Conservation (phyloP, 2,113 vertebrate genomes). For the Numenius arquata region DNA sequence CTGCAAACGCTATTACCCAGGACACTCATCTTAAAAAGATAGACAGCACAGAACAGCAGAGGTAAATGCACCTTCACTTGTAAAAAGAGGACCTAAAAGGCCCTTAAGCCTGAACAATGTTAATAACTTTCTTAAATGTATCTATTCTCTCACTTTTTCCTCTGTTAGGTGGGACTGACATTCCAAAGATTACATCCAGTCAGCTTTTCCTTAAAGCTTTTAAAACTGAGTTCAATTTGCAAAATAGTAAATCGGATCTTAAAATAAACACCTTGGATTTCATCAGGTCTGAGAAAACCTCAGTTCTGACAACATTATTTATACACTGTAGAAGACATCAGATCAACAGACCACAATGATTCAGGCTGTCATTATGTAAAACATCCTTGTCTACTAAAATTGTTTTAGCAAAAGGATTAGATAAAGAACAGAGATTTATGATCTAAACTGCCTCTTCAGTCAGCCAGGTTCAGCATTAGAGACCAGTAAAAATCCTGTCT, state of each 20-base stretch:
- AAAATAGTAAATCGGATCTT: not conserved
- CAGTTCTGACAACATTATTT: not conserved
- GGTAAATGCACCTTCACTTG: not conserved
- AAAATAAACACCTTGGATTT: conserved; percentile 1
- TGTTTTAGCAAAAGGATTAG: not conserved
- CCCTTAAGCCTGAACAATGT: not conserved
- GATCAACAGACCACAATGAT: not conserved
- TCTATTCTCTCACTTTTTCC: not conserved
- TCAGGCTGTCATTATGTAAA: conserved; percentile 11
- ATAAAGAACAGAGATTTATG: not conserved
- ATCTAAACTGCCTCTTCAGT: not conserved
- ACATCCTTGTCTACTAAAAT: not conserved
- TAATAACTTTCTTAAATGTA: not conserved
- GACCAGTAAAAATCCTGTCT: not conserved
- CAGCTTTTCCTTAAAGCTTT: not conserved
- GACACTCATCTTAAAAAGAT: not conserved
- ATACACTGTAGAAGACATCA: not conserved
- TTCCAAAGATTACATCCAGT: not conserved
- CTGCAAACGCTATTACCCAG: not conserved
- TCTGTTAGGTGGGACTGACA: not conserved
- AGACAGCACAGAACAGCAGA: not conserved
- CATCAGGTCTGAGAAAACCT: not conserved
- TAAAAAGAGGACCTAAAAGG: not conserved
- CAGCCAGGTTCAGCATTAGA: not conserved
- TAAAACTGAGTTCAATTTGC: not conserved